These are phyloP conservation scores for Sialia sialis DNA, from an alignment of 2,113 vertebrate species.

Conservation along the genomic window DNA sequence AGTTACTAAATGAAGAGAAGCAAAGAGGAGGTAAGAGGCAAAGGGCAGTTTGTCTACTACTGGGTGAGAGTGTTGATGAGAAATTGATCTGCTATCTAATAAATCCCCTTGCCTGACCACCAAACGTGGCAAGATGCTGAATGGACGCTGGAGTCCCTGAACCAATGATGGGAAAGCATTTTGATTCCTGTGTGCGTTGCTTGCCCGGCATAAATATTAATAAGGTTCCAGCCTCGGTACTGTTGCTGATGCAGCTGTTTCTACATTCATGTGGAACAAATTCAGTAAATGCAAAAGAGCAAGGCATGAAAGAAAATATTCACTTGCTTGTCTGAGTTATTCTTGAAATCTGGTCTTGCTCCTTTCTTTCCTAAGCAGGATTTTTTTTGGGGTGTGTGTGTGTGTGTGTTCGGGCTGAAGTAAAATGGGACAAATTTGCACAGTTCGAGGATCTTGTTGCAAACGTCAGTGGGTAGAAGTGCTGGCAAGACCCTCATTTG, in stretches of 20 bases:
- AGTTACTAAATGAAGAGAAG: background rate
- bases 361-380: background rate
- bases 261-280: constrained; percentile 54
- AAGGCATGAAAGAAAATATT: constrained; percentile 27
- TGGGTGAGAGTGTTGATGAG: background rate
- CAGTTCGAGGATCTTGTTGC: background rate
- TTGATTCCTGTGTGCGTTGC: background rate
- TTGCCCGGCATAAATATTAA: constrained; percentile 45
- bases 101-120: background rate
- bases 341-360: background rate
- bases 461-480: background rate
- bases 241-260: constrained; percentile 50
- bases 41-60: background rate
- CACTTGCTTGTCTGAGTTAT: background rate
- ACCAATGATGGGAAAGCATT: background rate
- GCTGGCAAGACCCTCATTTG: background rate
- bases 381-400: background rate
- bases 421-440: background rate
- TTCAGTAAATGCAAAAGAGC: constrained; percentile 32
- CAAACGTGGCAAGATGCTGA: background rate
- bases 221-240: constrained; percentile 15
- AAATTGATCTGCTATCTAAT: constrained; percentile 1
- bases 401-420: background rate
- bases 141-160: background rate
- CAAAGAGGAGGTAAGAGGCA: background rate